Base-by-base conservation (phyloP, 2,113 vertebrate species). In the Nesospiza acunhae region DNA sequence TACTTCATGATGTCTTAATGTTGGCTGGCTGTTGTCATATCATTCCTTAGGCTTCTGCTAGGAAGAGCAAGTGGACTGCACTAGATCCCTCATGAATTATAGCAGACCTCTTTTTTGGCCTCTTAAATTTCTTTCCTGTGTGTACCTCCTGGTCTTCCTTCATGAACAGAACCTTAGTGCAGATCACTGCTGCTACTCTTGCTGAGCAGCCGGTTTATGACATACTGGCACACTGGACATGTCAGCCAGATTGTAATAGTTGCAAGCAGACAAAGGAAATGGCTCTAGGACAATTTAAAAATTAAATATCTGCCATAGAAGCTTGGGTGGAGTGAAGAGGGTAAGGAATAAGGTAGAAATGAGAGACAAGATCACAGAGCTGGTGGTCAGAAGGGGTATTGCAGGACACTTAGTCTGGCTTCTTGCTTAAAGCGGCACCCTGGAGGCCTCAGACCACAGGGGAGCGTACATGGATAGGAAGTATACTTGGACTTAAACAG, bases 1-100 rank as follows among this genome's bases (percentile, higher is more conserved):
- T 89, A 84, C 50, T 90, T 85, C 64, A 50, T 33, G 53, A 79
- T 87, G 55, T 93, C 89, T 94, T 94, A 85, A 94, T 87, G 68
- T 50, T 91, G 35, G 11, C 79, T 90, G 50, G 19, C 78, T 93
- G 42, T 93, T 94, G 82, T 91, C 70, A 33, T 27, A 30, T 85
- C 4, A 24, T 69, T 84, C 42, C 66, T 87, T 50, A 83, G 68
- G 35, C n/a, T 77, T 66, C 84, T 89, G 37, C 49, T 69, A 31
- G 70, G 33, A 82, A 17, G 39, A 49, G 53, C 31, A 89, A 37
- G 46, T 55, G 30, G 50, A 63, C 31, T 30, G 30, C 22, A 39
- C 23, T 46, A 85, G 35, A n/a, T 15, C 28, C 8, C 12, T 83
- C 35, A 37, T 41, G 39, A 95, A 73, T 77, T 72, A 73, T 10